Percentiles rank a stretch among this genome's conserved stretches.
These are phyloP conservation scores for Natator depressus DNA, from an alignment of 2,113 vertebrate species.

Conservation along the genomic window DNA sequence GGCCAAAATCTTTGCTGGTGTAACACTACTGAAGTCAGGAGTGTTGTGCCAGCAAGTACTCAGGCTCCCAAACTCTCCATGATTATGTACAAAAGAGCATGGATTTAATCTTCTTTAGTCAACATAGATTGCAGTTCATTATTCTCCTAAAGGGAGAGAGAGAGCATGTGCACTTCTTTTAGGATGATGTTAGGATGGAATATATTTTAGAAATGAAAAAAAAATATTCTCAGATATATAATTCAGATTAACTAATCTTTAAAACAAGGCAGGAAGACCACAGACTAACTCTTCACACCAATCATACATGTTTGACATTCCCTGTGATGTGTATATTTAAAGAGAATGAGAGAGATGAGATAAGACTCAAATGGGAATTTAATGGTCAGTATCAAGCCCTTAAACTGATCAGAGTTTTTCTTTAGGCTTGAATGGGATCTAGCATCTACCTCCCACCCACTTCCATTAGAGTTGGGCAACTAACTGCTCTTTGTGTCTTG, in stretches of 20 bases:
- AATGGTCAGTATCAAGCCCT: background rate
- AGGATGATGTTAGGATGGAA: background rate
- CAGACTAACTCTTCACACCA: background rate
- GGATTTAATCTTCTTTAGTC: background rate
- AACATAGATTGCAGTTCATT: background rate
- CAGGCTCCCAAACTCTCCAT: background rate
- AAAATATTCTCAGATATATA: background rate
- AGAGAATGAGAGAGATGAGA: background rate
- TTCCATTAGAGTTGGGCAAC: background rate
- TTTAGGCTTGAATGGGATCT: background rate
- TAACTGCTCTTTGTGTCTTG: background rate
- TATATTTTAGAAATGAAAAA: background rate
- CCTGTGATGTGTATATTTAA: background rate
- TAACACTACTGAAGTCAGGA: background rate
- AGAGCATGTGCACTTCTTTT: background rate
- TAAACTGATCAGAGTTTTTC: background rate
- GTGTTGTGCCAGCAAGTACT: background rate
- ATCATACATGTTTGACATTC: background rate
- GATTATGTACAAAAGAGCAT: constrained; percentile 1
- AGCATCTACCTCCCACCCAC: background rate
- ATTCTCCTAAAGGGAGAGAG: background rate
- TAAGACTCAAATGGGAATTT: background rate
- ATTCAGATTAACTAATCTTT: background rate
- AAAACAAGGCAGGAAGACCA: background rate
- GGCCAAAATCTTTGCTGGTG: background rate